A percentile compares a stretch with the other conserved stretches of the same genome.
These are phyloP conservation scores for Gymnocephalus cernua DNA, from an alignment of 2,113 vertebrate species.

Conservation along the genomic window DNA sequence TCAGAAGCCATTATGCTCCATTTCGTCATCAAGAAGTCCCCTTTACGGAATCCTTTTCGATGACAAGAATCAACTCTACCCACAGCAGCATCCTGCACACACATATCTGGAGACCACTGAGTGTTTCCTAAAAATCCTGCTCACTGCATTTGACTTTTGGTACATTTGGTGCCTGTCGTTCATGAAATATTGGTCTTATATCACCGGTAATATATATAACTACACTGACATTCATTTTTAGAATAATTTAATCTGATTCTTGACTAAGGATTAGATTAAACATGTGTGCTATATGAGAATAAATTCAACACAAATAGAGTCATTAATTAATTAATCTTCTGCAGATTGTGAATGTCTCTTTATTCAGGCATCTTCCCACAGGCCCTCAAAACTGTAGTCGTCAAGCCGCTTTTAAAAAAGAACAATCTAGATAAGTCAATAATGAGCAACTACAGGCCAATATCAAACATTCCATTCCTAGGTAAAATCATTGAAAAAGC, in stretches of 20 bases:
- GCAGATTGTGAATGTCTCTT: no score
- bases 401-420: no score
- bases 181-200: not conserved
- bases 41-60: slow-evolving; percentile 14
- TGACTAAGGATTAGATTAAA: not conserved
- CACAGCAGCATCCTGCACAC: not conserved
- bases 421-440: no score
- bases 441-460: no score
- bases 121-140: slow-evolving; percentile 1
- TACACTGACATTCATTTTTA: not conserved
- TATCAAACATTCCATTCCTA: no score
- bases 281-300: not conserved
- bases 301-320: not conserved
- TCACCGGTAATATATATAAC: not conserved
- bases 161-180: not conserved
- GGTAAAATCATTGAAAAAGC: no score
- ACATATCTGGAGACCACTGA: not conserved
- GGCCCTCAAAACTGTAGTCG: no score
- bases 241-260: not conserved
- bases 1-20: slow-evolving; percentile 28
- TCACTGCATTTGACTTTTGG: not conserved
- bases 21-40: not conserved
- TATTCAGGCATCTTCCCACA: no score
- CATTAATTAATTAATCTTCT: no score
- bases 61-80: slow-evolving; percentile 4